These are phyloP conservation scores for Tachuris rubrigastra DNA, from an alignment of 2,113 vertebrate species.

Conservation along the genomic window DNA sequence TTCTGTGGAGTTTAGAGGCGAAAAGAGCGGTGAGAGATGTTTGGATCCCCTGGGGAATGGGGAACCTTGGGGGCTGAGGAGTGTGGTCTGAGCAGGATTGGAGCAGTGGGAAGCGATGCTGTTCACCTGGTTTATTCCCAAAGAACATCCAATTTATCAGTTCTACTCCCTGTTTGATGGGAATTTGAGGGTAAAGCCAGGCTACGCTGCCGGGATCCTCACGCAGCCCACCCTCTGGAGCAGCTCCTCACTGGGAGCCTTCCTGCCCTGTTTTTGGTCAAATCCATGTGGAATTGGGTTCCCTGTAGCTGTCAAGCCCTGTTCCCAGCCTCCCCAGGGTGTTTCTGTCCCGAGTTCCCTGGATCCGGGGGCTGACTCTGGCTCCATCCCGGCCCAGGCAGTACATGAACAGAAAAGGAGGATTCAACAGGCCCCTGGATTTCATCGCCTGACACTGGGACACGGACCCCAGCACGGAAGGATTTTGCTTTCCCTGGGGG, in stretches of 20 bases:
- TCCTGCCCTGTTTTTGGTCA: too few species aligned
- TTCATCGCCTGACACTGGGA: constrained; percentile 86
- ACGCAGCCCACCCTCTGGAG: not conserved
- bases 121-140: not conserved
- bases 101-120: accelerated
- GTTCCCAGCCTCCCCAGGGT: accelerated
- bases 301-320: accelerated
- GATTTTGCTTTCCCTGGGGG: not conserved
- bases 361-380: not conserved
- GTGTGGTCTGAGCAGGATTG: accelerated
- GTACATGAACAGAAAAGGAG: constrained; percentile 99
- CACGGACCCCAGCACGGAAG: accelerated
- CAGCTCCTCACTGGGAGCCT: not conserved
- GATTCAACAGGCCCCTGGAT: constrained; percentile 98
- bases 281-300: accelerated
- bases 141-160: accelerated
- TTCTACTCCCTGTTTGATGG: not conserved
- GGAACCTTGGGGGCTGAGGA: not conserved
- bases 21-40: not conserved
- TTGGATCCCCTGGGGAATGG: not conserved
- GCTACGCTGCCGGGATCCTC: not conserved
- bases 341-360: accelerated
- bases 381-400: constrained; percentile 73
- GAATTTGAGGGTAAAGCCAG: accelerated
- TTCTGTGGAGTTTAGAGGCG: not conserved